Evolutionary conservation across 2,888 invertebrate genomes (phyloP).

Genomic region (Tipula helvola): DNA sequence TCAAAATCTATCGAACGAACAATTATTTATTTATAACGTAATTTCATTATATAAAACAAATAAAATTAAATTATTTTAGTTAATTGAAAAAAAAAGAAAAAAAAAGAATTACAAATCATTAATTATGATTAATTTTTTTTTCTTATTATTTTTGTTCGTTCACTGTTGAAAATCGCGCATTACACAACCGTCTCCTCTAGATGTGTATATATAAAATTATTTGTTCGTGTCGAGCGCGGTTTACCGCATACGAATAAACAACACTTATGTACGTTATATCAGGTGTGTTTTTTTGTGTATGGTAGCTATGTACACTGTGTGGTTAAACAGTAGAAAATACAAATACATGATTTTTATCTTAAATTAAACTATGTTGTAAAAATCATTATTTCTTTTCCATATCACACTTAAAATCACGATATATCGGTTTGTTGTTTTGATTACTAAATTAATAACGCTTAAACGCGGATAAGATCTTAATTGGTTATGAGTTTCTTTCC

Average conservation of each 20-base stretch:
- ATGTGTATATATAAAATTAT: not conserved
- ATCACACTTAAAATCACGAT: not conserved
- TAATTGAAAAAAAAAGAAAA: not conserved
- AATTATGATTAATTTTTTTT: not conserved
- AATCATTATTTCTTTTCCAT: too few relatives aligned
- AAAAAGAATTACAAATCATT: not conserved
- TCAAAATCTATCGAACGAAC: not conserved
- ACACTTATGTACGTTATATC: not conserved
- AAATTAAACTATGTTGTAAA: not conserved
- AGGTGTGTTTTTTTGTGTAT: not conserved
- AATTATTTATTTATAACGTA: not conserved
- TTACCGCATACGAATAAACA: not conserved
- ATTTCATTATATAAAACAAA: not conserved
- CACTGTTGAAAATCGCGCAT: not conserved
- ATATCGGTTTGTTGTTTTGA: not conserved
- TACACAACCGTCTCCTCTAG: not conserved
- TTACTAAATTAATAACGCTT: not conserved
- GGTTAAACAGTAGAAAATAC: not conserved
- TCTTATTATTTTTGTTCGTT: not conserved
- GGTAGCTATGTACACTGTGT: too few relatives aligned
- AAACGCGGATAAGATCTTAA: not conserved
- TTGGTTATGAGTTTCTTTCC: not conserved
- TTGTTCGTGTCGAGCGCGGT: not conserved
- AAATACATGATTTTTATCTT: not conserved
- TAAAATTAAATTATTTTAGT: not conserved